Evolutionary conservation across 2,797 vertebrate species (phyloP).

Genomic region (Eulemur coronatus): DNA sequence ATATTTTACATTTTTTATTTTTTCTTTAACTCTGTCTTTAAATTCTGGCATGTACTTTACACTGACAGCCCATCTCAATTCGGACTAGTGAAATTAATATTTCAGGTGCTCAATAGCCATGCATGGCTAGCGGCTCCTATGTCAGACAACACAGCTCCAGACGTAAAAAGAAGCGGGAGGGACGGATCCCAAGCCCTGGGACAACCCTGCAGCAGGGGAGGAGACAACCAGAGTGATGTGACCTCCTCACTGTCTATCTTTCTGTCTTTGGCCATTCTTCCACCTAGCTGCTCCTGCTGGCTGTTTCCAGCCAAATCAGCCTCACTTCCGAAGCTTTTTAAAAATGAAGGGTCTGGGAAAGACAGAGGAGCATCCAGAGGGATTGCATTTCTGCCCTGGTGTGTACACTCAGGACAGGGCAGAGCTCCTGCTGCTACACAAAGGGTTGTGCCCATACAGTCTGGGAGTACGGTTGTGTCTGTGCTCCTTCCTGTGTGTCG

Average conservation of each 20-base stretch:
- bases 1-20: not conserved
- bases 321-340: not conserved
- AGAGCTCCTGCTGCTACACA: not conserved
- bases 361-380: not conserved
- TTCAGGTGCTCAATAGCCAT: not conserved
- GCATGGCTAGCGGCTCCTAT: rapidly evolving
- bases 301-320: not conserved
- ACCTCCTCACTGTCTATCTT: not conserved
- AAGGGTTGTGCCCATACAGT: not conserved
- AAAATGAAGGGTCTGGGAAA: not conserved
- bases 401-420: not conserved
- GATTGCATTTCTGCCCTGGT: not conserved
- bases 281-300: not conserved
- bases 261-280: not conserved
- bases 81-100: not conserved
- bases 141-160: not conserved
- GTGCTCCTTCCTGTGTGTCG: slow-evolving; percentile 3
- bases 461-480: not conserved
- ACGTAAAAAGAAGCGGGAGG: not conserved
- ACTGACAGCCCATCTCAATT: not conserved
- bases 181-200: not conserved
- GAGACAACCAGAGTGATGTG: not conserved
- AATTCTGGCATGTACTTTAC: not conserved
- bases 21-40: not conserved
- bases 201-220: not conserved